These are phyloP conservation scores for Tokudaia tokunoshimensis DNA, from an alignment of 2,797 vertebrate species.

Conservation along the genomic window DNA sequence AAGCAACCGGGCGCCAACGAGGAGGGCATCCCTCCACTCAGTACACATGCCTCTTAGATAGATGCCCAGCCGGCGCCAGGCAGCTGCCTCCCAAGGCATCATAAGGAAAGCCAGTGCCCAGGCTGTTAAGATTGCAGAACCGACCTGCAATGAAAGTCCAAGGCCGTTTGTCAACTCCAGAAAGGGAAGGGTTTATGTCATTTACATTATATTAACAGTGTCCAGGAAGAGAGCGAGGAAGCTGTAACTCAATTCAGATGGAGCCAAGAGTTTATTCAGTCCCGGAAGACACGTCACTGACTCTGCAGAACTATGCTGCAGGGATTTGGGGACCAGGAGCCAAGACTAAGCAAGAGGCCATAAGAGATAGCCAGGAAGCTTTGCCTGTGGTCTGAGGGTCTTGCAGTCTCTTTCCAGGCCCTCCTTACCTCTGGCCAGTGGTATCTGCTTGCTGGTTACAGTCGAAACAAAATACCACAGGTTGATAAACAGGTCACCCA, in stretches of 20 bases:
- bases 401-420: fast-evolving
- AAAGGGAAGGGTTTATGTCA: background rate
- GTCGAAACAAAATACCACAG: background rate
- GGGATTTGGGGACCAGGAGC: background rate
- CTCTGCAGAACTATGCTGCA: background rate
- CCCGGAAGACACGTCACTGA: fast-evolving
- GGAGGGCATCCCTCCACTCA: background rate
- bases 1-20: fast-evolving
- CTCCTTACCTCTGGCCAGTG: fast-evolving
- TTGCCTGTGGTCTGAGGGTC: background rate
- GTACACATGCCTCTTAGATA: background rate
- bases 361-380: background rate
- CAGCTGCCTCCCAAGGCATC: background rate
- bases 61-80: background rate
- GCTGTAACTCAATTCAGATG: background rate
- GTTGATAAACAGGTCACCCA: fast-evolving
- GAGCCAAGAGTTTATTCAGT: background rate
- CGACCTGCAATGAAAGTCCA: background rate
- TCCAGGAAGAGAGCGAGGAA: background rate
- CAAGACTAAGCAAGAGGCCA: background rate
- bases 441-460: no score
- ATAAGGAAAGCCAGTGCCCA: background rate
- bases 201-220: background rate
- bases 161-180: background rate
- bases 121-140: background rate